A percentile compares a stretch with the other conserved stretches of the same genome.
Evolutionary conservation across 2,888 invertebrate genomes (phyloP).

Genomic region (Eupithecia subfuscata): DNA sequence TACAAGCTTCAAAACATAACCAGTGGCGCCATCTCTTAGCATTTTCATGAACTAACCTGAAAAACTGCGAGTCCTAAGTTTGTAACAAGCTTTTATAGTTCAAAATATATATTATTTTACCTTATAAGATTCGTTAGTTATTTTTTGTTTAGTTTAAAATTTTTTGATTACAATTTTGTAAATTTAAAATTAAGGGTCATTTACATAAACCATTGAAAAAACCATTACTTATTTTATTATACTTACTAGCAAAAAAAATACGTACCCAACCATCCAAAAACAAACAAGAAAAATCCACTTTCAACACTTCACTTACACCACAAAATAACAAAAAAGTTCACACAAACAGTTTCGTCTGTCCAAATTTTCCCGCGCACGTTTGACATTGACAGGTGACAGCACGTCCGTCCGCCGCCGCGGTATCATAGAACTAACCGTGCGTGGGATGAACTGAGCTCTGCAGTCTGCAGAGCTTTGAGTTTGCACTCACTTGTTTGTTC

Average conservation of each 20-base stretch:
- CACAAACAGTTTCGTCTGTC: constrained; percentile 19
- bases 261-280: constrained; percentile 24
- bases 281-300: not conserved
- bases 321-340: constrained; percentile 11
- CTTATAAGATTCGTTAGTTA: not conserved
- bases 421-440: constrained; percentile 54
- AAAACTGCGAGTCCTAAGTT: constrained; percentile 14
- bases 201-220: not conserved
- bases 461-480: constrained; percentile 26
- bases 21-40: constrained; percentile 50
- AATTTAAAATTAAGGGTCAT: too few species aligned
- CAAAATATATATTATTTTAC: not conserved
- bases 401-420: constrained; percentile 53
- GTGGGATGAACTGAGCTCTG: constrained; percentile 15
- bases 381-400: constrained; percentile 49
- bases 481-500: constrained; percentile 18
- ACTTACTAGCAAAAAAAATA: too few species aligned
- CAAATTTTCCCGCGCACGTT: constrained; percentile 20
- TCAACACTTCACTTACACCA: not conserved
- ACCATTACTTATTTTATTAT: too few species aligned
- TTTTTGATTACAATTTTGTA: too few species aligned
- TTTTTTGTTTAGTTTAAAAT: too few species aligned
- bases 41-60: constrained; percentile 36
- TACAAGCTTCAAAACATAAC: constrained; percentile 2
- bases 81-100: not conserved